Evolutionary conservation across 30 jellyfish, hydroid and myxozoan genomes (phyloP).

Genomic region (Cassiopea andromeda): DNA sequence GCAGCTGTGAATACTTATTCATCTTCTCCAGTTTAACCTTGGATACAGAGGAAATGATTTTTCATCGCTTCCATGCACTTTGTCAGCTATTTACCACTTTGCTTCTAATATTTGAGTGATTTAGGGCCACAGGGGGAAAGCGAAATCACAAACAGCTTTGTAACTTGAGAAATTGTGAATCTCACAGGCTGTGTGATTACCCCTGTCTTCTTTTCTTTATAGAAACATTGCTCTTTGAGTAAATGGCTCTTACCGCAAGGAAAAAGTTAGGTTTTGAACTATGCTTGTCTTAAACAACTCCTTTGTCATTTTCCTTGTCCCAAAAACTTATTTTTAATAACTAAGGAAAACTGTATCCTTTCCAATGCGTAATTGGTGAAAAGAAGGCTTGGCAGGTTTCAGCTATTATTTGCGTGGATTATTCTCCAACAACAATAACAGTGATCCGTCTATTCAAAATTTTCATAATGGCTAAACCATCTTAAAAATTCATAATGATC

Average conservation of each 20-base stretch:
- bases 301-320: too few species aligned
- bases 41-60: neutral
- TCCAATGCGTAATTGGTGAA: neutral
- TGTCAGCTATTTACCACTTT: neutral
- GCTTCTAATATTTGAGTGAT: too few species aligned
- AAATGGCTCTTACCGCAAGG: too few species aligned
- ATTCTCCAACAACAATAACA: conserved; percentile 1
- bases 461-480: neutral
- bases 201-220: neutral
- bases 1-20: too few species aligned
- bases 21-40: neutral
- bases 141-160: neutral
- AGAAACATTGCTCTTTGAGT: too few species aligned
- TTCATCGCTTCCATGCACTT: neutral
- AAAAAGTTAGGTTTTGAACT: too few species aligned
- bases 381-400: neutral
- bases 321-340: too few species aligned
- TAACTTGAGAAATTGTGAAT: neutral
- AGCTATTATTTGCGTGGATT: conserved; percentile 21
- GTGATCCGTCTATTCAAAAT: conserved; percentile 30
- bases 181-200: neutral
- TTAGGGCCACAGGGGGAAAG: neutral
- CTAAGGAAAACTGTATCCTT: neutral
- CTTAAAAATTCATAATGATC: conserved; percentile 16
- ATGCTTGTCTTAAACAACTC: too few species aligned